Base-by-base conservation (phyloP, 23 tunicate genomes). In the Ciona savignyi region DNA sequence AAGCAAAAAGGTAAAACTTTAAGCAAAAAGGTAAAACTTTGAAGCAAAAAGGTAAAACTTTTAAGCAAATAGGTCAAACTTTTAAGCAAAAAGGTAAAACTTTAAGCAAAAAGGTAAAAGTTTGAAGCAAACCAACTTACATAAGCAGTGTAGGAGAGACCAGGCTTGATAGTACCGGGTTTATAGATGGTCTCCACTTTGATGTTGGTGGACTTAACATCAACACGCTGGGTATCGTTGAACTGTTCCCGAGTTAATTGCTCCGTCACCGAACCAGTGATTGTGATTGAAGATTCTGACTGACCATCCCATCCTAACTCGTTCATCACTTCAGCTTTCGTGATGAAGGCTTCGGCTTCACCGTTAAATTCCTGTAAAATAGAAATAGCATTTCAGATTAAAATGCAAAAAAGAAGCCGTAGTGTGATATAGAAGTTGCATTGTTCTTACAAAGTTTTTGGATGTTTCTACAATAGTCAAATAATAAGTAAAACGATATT, bases 91-190 rank as follows among this genome's bases (percentile, higher is more conserved):
- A n/a, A n/a, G n/a, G n/a, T n/a, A n/a, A n/a, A n/a, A n/a, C n/a
- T n/a, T n/a, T n/a, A n/a, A n/a, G n/a, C 61, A 11, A 49, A 49
- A 49, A 49, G 20, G 20, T 20, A 49, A 11, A 23, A 73, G 11
- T 23, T n/a, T n/a, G n/a, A n/a, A n/a, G n/a, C n/a, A n/a, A 60
- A 60, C 63, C 24, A 23, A 75, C 97, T 84, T 66, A 91, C 97
- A 66, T 84, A 80, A 6, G 97, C 97, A 32, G 83, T 71, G 71
- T 91, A 91, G 23, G 51, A n/a, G 6, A 91, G 60, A n/a, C 91
- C 97, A 21, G 97, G 97, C 34, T 91, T 91, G 68, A 80, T 71
- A 9, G 79, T 71, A 1, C 63, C 25, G 0, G 89, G 86, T 20
- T 66, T 73, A 71, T 60, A 69, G 20, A 84, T 63, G 1, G 68